These are phyloP conservation scores for Didymodactylos carnosus DNA, from an alignment of 2,888 invertebrate genomes.

Conservation along the genomic window DNA sequence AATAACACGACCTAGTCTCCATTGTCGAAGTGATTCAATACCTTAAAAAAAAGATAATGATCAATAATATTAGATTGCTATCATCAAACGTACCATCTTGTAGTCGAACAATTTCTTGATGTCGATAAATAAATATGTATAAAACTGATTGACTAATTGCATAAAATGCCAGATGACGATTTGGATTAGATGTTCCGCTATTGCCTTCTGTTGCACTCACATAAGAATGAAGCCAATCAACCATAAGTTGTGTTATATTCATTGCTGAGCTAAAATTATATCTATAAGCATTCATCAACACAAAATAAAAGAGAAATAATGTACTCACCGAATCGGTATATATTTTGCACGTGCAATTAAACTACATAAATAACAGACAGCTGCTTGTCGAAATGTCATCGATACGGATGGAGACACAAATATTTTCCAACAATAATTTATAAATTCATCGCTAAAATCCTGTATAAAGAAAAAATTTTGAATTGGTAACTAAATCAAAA, in stretches of 20 bases:
- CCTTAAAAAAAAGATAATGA: neutral
- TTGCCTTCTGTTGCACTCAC: conserved; percentile 41
- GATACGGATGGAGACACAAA: conserved; percentile 48
- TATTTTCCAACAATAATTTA: conserved; percentile 53
- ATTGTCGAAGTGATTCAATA: conserved; percentile 1
- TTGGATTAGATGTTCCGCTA: conserved; percentile 41
- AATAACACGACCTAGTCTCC: conserved; percentile 61
- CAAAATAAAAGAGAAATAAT: neutral
- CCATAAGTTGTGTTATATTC: conserved; percentile 48
- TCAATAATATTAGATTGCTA: neutral
- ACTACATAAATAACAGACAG: conserved; percentile 55
- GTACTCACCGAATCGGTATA: conserved; percentile 43
- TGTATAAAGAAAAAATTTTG: conserved; percentile 15
- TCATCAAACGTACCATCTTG: conserved; percentile 42
- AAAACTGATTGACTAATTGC: conserved; percentile 75
- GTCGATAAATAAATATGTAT: conserved; percentile 71
- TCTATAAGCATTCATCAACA: conserved; percentile 20
- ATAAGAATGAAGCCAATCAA: conserved; percentile 65
- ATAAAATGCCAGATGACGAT: conserved; percentile 68
- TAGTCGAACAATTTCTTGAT: conserved; percentile 46
- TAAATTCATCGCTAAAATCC: conserved; percentile 43
- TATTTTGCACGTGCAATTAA: conserved; percentile 50
- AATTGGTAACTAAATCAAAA: neutral
- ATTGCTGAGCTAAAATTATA: conserved; percentile 45
- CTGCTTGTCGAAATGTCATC: conserved; percentile 46